Evolutionary conservation across 2,113 vertebrate genomes (phyloP).

Genomic region (Xyrauchen texanus): DNA sequence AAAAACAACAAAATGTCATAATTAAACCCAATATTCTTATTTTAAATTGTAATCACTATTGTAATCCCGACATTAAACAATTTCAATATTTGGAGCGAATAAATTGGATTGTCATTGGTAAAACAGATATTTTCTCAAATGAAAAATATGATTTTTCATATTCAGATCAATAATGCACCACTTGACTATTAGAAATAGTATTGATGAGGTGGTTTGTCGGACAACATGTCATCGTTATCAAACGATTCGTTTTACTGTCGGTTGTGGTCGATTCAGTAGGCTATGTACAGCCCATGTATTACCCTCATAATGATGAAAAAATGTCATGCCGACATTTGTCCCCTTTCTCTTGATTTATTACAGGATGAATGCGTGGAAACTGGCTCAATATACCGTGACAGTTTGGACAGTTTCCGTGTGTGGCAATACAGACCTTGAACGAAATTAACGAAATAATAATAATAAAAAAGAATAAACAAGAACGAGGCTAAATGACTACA

Average conservation of each 20-base stretch:
- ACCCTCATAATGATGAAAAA: conserved; percentile 54
- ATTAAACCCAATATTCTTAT: background rate
- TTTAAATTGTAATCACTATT: background rate
- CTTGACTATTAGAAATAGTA: conserved; percentile 28
- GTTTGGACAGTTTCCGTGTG: conserved; percentile 10
- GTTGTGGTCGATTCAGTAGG: conserved; percentile 40
- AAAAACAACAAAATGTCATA: background rate
- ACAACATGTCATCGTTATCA: conserved; percentile 44
- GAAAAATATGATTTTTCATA: conserved; percentile 5
- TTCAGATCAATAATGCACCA: conserved; percentile 40
- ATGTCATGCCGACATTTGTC: conserved; percentile 43
- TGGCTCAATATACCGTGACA: background rate
- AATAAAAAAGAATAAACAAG: background rate
- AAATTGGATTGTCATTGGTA: background rate
- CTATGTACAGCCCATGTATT: conserved; percentile 2
- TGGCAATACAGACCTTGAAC: background rate
- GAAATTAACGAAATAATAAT: background rate
- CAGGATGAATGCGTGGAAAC: conserved; percentile 2
- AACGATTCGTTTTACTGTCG: conserved; percentile 41
- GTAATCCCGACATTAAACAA: too few relatives aligned
- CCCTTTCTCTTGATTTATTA: conserved; percentile 32
- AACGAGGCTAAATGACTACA: too few relatives aligned
- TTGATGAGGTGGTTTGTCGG: conserved; percentile 47
- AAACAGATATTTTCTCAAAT: background rate
- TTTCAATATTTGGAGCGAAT: too few relatives aligned